A percentile compares a stretch with the other conserved stretches of the same genome.
Conservation (phyloP, 2,113 vertebrate species). For the Pteropus alecto region DNA sequence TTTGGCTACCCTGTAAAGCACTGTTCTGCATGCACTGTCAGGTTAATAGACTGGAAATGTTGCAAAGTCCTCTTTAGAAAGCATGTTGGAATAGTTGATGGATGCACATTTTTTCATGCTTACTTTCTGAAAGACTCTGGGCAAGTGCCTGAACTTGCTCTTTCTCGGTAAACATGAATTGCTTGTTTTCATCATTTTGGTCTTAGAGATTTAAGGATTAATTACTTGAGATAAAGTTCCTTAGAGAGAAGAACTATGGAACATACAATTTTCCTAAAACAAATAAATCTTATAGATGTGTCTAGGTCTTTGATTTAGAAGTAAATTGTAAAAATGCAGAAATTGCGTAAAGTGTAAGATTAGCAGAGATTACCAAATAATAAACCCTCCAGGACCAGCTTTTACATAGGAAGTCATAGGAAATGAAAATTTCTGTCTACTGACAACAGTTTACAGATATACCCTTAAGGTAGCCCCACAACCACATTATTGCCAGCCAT, state of each 20-base stretch:
- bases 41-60: not conserved
- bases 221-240: constrained; percentile 25
- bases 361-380: not conserved
- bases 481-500: not conserved
- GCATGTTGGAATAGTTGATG: not conserved
- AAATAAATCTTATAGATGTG: not conserved
- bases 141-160: not conserved
- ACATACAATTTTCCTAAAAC: not conserved
- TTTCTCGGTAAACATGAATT: constrained; percentile 27
- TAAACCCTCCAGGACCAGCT: not conserved
- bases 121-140: not conserved
- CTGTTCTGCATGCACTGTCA: not conserved
- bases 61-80: not conserved
- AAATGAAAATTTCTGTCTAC: not conserved
- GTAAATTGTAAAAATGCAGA: constrained; percentile 3
- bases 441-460: not conserved
- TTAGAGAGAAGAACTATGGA: constrained; percentile 21
- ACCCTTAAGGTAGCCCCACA: not conserved
- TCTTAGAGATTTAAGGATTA: constrained; percentile 49
- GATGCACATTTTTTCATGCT: not conserved
- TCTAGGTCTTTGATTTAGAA: not conserved
- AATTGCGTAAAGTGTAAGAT: not conserved
- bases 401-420: not conserved
- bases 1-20: not conserved
- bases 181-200: not conserved